phyloP scores from a whole-genome alignment of 2,888 invertebrate genomes.

The Agrochola litura region DNA sequence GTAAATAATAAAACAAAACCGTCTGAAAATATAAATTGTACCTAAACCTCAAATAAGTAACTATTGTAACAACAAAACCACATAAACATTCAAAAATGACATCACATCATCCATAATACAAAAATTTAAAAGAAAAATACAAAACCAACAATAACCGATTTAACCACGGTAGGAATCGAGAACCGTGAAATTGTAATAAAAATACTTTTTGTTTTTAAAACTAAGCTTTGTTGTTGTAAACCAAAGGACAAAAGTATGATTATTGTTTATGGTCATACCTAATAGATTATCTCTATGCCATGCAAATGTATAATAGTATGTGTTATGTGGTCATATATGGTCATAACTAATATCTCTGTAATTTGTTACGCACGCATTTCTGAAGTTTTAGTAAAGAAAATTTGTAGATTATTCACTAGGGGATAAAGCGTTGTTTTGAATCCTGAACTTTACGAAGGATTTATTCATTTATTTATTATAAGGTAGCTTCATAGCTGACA shows the following conservation, averaged over 20 bases:
- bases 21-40: slow-evolving; percentile 15
- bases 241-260: slow-evolving; percentile 36
- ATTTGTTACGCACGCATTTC: slow-evolving; percentile 28
- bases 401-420: not conserved
- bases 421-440: not conserved
- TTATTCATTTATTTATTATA: no score
- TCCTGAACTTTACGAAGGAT: not conserved
- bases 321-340: slow-evolving; percentile 4
- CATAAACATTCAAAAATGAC: slow-evolving; percentile 38
- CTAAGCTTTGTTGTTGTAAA: slow-evolving; percentile 7
- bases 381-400: no score
- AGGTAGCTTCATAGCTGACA: no score
- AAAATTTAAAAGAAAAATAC: slow-evolving; percentile 35
- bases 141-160: slow-evolving; percentile 35
- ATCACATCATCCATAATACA: slow-evolving; percentile 31
- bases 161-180: slow-evolving; percentile 39
- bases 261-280: slow-evolving; percentile 52
- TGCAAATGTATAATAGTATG: slow-evolving; percentile 34
- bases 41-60: not conserved
- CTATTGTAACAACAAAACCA: slow-evolving; percentile 8
- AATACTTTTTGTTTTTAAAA: slow-evolving; percentile 41
- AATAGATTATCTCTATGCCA: slow-evolving; percentile 38
- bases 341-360: slow-evolving; percentile 16
- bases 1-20: slow-evolving; percentile 3
- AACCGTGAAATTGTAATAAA: slow-evolving; percentile 59